phyloP scores from a whole-genome alignment of 2,113 vertebrate genomes.

The Elaphurus davidianus region DNA sequence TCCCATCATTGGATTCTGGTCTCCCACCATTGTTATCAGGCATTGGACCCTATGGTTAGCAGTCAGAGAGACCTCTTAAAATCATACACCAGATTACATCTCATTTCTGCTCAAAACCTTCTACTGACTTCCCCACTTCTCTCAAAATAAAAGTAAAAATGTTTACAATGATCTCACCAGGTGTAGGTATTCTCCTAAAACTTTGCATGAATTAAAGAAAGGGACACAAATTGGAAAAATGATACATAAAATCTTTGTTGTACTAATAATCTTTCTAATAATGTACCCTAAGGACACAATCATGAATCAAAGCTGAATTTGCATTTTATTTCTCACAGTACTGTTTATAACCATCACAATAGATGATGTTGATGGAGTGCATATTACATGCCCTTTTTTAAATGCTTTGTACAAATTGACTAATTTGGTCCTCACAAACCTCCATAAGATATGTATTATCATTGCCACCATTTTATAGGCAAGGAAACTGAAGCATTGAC shows the following conservation, averaged over 20 bases:
- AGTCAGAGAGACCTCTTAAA: background rate
- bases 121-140: background rate
- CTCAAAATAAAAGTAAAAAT: background rate
- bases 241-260: background rate
- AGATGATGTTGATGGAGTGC: background rate
- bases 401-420: background rate
- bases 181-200: background rate
- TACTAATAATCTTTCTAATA: background rate
- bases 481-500: background rate
- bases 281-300: background rate
- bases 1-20: background rate
- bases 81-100: background rate
- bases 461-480: background rate
- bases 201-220: background rate
- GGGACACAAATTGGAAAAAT: background rate
- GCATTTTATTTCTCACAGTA: background rate
- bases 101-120: background rate
- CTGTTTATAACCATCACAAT: background rate
- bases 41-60: background rate
- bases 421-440: background rate
- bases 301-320: background rate
- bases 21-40: background rate
- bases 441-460: too few relatives aligned
- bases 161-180: background rate
- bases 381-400: background rate